These are phyloP conservation scores for Antedon mediterranea DNA, from an alignment of 53 echinoderm and acorn worm species.

Conservation along the genomic window DNA sequence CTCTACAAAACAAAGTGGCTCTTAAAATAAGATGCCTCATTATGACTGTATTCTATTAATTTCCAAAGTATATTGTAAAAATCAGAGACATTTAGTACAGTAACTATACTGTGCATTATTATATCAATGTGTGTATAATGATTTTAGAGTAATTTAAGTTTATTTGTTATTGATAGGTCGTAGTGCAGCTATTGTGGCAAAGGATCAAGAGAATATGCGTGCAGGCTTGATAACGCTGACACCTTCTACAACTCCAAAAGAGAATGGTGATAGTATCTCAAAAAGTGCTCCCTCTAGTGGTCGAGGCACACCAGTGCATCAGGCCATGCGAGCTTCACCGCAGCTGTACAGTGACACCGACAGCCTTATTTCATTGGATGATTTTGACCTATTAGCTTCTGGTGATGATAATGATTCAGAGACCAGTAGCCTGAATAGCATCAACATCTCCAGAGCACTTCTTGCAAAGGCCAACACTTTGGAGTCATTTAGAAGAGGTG, in stretches of 20 bases:
- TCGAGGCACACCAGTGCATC: neutral
- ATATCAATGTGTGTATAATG: slow-evolving; percentile 6
- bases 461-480: neutral
- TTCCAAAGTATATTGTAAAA: too few relatives aligned
- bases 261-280: neutral
- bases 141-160: too few relatives aligned
- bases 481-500: neutral
- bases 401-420: neutral
- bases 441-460: neutral
- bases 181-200: slow-evolving; percentile 50
- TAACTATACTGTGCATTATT: too few relatives aligned
- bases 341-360: neutral
- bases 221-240: slow-evolving; percentile 42
- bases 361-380: neutral
- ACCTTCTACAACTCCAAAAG: slow-evolving; percentile 8
- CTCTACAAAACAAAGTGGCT: too few relatives aligned
- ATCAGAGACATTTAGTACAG: neutral
- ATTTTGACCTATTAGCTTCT: neutral
- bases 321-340: neutral
- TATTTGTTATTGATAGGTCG: slow-evolving; percentile 22
- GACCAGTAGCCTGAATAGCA: neutral
- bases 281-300: neutral
- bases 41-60: too few relatives aligned
- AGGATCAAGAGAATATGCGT: slow-evolving; percentile 39
- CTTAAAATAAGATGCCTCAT: too few relatives aligned